Base-by-base conservation (phyloP, 2,888 invertebrate genomes). In the Erannis defoliaria region DNA sequence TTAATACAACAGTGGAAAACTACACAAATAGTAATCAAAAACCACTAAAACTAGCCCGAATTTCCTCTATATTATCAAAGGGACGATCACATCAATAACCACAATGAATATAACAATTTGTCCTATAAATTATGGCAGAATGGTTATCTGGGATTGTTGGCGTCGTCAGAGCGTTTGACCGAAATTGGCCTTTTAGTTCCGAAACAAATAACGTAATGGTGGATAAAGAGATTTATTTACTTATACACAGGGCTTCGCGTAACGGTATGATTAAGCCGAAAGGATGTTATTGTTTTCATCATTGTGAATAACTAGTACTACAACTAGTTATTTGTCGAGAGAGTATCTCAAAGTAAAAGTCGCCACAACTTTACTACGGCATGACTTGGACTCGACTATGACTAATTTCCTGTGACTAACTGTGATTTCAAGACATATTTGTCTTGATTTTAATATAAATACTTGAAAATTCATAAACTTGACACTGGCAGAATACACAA, bases 51-150 rank as follows among this genome's bases (percentile, higher is more conserved):
- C 62, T 57, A 55, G 23, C 37, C 23, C 19, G 8, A 33, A 51
- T 46, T 12, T 55, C 35, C 51, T 46, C 31, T 53, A 48, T 51
- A 38, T 56, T 62, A 56, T 57, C 53, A 23, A 49, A 54, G 40
- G 38, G 42, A 31, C 55, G 23, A 57, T 57, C 55, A 53, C 62
- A 59, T 62, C 63, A 61, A 61, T 61, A 61, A 61, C 50, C 43
- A 37, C 50, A 63, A 63, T 59, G 55, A 61, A 48, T 60, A 66
- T 62, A 67, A 55, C 68, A 71, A 72, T 71, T 72, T 67, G 59
- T 56, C 61, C 54, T 53, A 68, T 75, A 70, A 75, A 72, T 71
- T 68, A 68, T 55, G 60, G 42, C 58, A 40, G 50, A 62, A 68
- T 63, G 53, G 54, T 63, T 70, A 71, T 70, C 68, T 49, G n/a